Evolutionary conservation across 2,888 invertebrate genomes (phyloP).

Genomic region (Sinohyriopsis cumingii): DNA sequence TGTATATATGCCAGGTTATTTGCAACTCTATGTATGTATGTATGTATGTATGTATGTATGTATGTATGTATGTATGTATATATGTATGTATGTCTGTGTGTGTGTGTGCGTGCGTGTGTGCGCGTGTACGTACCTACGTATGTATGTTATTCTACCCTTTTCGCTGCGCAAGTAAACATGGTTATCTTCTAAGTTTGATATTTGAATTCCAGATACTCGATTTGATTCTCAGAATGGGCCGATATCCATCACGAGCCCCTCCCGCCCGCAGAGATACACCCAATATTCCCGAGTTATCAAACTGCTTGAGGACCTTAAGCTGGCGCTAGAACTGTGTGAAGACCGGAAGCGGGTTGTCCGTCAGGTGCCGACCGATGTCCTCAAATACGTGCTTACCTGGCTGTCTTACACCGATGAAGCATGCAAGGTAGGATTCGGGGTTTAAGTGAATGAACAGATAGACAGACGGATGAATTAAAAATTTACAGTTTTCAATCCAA

Average conservation of each 20-base stretch:
- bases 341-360: slow-evolving; percentile 27
- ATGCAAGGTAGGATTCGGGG: slow-evolving; percentile 12
- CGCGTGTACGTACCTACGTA: no score
- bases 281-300: slow-evolving; percentile 32
- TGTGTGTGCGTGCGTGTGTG: not conserved
- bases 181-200: not conserved
- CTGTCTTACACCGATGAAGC: slow-evolving; percentile 25
- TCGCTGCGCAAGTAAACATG: no score
- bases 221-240: slow-evolving; percentile 31
- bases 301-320: slow-evolving; percentile 35
- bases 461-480: no score
- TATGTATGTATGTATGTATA: not conserved
- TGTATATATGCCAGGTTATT: no score
- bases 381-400: slow-evolving; percentile 23
- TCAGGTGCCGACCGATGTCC: slow-evolving; percentile 31
- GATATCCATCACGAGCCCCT: slow-evolving; percentile 11
- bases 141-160: no score
- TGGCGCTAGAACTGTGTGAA: slow-evolving; percentile 32
- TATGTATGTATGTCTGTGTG: not conserved
- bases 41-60: not conserved
- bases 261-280: slow-evolving; percentile 21
- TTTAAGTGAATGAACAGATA: no score
- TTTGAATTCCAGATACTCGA: slow-evolving; percentile 25
- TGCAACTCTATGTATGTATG: no score
- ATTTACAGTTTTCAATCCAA: no score